phyloP scores from a whole-genome alignment of 2,113 vertebrate genomes.

The Xerus inauris region DNA sequence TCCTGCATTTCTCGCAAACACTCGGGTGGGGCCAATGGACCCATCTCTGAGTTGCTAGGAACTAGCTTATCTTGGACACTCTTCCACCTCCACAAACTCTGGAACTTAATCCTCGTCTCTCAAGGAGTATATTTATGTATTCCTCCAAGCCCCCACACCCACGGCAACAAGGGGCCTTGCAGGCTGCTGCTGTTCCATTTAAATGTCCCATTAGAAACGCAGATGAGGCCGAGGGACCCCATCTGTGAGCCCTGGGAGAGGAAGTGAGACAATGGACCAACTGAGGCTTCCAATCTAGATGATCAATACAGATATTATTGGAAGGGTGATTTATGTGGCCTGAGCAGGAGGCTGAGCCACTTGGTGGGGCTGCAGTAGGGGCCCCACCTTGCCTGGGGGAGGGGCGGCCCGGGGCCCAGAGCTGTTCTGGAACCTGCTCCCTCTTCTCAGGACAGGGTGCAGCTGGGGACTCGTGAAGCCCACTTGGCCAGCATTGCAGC shows the following conservation, averaged over 20 bases:
- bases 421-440: not conserved
- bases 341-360: slow-evolving; percentile 78
- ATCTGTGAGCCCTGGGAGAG: slow-evolving; percentile 88
- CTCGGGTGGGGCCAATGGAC: rapidly evolving
- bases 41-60: not conserved
- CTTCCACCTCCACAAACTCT: not conserved
- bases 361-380: slow-evolving; percentile 73
- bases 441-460: not conserved
- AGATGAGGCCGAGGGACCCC: slow-evolving; percentile 86
- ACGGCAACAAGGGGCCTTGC: not conserved
- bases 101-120: not conserved
- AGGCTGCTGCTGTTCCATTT: slow-evolving; percentile 39
- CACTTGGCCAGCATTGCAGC: not conserved
- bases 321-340: slow-evolving; percentile 87
- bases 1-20: rapidly evolving
- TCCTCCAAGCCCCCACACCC: not conserved
- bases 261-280: slow-evolving; percentile 88
- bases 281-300: slow-evolving; percentile 86
- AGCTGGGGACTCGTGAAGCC: not conserved
- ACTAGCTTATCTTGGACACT: not conserved
- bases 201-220: slow-evolving; percentile 84
- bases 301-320: slow-evolving; percentile 91
- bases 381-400: slow-evolving; percentile 42
- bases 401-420: not conserved
- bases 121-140: not conserved